These are phyloP conservation scores for Smutsia gigantea DNA, from an alignment of 2,797 vertebrate species.

Conservation along the genomic window DNA sequence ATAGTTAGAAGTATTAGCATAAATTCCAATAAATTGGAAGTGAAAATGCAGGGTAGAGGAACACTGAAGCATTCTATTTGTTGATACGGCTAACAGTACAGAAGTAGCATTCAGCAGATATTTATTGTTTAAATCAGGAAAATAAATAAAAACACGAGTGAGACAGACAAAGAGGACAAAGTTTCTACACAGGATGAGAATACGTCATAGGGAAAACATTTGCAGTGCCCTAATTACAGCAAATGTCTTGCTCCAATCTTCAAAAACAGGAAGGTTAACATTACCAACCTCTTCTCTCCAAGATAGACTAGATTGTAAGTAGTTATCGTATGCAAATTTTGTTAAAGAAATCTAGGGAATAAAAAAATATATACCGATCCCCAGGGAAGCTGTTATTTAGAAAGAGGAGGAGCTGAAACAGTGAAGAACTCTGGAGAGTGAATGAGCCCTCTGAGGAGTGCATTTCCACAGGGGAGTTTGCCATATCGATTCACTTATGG, in stretches of 20 bases:
- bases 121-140: not conserved
- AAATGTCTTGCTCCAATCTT: not conserved
- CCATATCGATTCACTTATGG: slow-evolving; percentile 57
- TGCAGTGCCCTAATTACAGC: not conserved
- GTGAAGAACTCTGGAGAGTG: not conserved
- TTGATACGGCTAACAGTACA: not conserved
- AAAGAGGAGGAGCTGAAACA: not conserved
- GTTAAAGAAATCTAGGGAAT: not conserved
- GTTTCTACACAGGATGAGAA: not conserved
- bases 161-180: not conserved
- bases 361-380: not conserved
- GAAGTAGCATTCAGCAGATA: not conserved
- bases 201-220: not conserved
- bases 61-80: not conserved
- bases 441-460: slow-evolving; percentile 55
- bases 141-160: not conserved
- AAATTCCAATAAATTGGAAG: not conserved
- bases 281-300: not conserved
- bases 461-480: not conserved
- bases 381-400: not conserved
- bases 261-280: slow-evolving; percentile 5
- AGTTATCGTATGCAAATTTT: not conserved
- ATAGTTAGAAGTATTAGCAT: not conserved
- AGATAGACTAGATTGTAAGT: not conserved
- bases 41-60: not conserved